Evolutionary conservation across 2,113 vertebrate species (phyloP).

Genomic region (Falco punctatus): DNA sequence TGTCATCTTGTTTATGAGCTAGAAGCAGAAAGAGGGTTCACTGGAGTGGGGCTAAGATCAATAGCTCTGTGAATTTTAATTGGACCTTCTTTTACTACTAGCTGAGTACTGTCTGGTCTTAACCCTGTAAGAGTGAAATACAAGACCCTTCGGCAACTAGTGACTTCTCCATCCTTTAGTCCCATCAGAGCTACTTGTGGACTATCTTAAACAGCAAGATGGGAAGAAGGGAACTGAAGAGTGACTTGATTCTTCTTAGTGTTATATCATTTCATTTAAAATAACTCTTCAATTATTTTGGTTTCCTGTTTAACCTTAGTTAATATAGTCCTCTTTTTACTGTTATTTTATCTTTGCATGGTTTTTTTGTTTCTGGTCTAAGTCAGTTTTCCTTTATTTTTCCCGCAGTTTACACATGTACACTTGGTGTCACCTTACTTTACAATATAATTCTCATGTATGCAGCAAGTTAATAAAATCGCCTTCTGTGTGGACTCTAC

Average conservation of each 20-base stretch:
- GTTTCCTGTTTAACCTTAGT: background rate
- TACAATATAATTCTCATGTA: background rate
- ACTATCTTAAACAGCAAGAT: background rate
- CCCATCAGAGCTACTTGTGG: background rate
- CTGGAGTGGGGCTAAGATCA: conserved; percentile 23
- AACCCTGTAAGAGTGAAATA: background rate
- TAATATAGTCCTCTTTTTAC: background rate
- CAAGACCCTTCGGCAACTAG: background rate
- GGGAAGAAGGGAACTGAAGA: background rate
- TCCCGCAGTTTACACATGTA: background rate
- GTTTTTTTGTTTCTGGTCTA: background rate
- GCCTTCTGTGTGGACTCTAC: background rate
- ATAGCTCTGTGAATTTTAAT: conserved; percentile 53
- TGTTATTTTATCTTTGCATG: background rate
- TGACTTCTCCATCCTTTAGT: background rate
- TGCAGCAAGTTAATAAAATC: background rate
- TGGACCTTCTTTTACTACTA: background rate
- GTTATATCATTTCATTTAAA: background rate
- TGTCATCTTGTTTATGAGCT: conserved; percentile 43
- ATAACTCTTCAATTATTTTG: background rate
- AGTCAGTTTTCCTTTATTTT: background rate
- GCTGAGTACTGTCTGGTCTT: background rate
- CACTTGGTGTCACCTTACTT: background rate
- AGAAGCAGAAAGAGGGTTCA: conserved; percentile 1
- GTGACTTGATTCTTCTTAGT: background rate